Base-by-base conservation (phyloP, 2,113 vertebrate genomes). In the Danionella cerebrum region DNA sequence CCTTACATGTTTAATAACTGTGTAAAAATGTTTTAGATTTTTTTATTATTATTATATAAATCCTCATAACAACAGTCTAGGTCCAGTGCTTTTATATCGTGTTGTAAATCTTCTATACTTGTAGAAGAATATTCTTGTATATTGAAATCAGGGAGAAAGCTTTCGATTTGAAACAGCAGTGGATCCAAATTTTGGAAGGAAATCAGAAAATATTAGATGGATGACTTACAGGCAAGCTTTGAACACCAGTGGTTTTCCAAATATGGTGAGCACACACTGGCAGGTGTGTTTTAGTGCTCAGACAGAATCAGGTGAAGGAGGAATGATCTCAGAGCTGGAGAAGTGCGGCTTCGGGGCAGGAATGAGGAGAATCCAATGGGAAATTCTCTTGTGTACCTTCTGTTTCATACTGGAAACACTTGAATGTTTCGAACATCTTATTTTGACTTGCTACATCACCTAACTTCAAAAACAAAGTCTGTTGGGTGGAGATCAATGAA, bases 271-370 rank as follows among this genome's bases (percentile, higher is more conserved):
- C 16, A 13, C 9, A 31, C 4, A 55, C 69, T 71, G 73, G 69
- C 69, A 75, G 73, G 69, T 75, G 73, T 48, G 47, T 31, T 58
- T 18, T 11, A 4, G 39, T 48, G 60, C 57, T 41, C 18, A 42
- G 60, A 65, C 11, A 36, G 72, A 57, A 63, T 19, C 24, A 36
- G 24, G 31, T 59, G 62, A 70, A 54, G 21, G n/a, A 48, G 62
- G 36, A 47, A 70, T 70, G 68, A 75, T 70, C 68, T 67, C 55
- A 75, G 64, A 57, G 19, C 55, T 71, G 3, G 12, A 67, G 63
- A 75, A 67, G 57, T 67, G 42, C 66, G 45, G 53, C 72, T 70
- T 0, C 8, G 2, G 39, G 67, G 67, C 42, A 64, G 51, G 36
- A 54, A 53, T 42, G 25, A 8, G 1, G 2, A 48, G 42, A 33